These are phyloP conservation scores for Bembecia ichneumoniformis DNA, from an alignment of 2,888 invertebrate genomes.

Conservation along the genomic window DNA sequence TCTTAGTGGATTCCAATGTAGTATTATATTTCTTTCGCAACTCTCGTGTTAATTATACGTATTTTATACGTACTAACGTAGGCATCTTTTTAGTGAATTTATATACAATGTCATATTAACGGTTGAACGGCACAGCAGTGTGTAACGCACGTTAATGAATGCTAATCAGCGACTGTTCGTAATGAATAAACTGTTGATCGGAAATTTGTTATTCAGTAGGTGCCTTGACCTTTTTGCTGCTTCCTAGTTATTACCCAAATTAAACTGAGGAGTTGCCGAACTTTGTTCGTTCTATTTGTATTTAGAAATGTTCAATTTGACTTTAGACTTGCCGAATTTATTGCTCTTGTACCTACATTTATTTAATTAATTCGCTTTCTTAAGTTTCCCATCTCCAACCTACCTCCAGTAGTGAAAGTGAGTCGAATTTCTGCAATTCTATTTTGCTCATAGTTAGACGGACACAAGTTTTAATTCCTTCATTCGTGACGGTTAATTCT, in stretches of 20 bases:
- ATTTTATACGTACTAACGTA: too few species aligned
- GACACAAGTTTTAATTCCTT: too few species aligned
- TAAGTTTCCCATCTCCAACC: too few species aligned
- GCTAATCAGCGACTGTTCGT: conserved; percentile 27
- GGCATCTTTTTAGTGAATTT: neutral
- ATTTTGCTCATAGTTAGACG: too few species aligned
- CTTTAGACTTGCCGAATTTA: neutral
- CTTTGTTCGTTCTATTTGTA: neutral
- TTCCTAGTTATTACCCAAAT: conserved; percentile 22
- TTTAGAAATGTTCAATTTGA: neutral
- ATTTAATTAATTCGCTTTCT: neutral
- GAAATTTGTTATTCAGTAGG: conserved; percentile 30
- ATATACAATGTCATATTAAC: too few species aligned
- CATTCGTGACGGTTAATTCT: too few species aligned
- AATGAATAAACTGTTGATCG: conserved; percentile 34
- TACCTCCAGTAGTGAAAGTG: too few species aligned
- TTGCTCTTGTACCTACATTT: neutral
- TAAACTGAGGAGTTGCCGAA: conserved; percentile 9
- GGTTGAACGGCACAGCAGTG: conserved; percentile 10
- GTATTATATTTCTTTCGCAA: too few species aligned
- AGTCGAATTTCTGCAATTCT: too few species aligned
- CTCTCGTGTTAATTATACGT: too few species aligned
- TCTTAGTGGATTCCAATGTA: too few species aligned
- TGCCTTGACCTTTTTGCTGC: conserved; percentile 16
- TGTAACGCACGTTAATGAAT: conserved; percentile 28